Base-by-base conservation (phyloP, 1,140 invertebrate genomes). In the Drosophila watanabei region DNA sequence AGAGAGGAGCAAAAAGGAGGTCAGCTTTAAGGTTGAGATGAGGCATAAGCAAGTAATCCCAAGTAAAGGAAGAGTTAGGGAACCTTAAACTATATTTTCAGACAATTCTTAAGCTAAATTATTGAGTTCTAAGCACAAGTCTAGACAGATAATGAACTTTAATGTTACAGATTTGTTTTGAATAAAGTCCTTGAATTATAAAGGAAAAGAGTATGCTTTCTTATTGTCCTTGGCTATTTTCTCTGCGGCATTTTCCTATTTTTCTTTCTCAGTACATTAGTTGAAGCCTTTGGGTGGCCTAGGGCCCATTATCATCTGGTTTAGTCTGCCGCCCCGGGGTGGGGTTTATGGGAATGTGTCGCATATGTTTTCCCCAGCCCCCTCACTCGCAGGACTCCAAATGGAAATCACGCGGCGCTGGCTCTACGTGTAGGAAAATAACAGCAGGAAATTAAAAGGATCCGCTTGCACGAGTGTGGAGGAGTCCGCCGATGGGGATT, bases 401-500 rank as follows among this genome's bases (percentile, higher is more conserved):
- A 89, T 89, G 85, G 78, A 89, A 89, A 89, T 89, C 85, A 89
- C 78, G 85, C 85, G 54, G 71, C 24, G 68, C 11, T 72, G 59
- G 54, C 49, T 54, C 48, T 71, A 81, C 64, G 77, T 84, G 81
- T 65, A 88, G 82, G 69, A 85, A 89, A 89, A 76, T 81, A 89
- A 89, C 85, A 89, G 85, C 85, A 89, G 85, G 80, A 89, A 89
- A 89, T 89, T 81, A 89, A 89, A 81, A 89, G 80, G 84, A 88
- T 87, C 80, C 84, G 57, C 54, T 54, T 16, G 11, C 41, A 62
- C 30, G 20, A 65, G 57, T 45, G 24, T 48, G 18, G 24, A 20
- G 5, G 14, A 18, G 41, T 39, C 24, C 32, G n/a, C 48, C 18
- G 48, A 59, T 57, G 28, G 46, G 48, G 56, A 32, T 61, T 32